Percentiles rank a stretch among this genome's conserved stretches.
phyloP scores from a whole-genome alignment of 2,113 vertebrate genomes.

The Protomyctophum bolini region DNA sequence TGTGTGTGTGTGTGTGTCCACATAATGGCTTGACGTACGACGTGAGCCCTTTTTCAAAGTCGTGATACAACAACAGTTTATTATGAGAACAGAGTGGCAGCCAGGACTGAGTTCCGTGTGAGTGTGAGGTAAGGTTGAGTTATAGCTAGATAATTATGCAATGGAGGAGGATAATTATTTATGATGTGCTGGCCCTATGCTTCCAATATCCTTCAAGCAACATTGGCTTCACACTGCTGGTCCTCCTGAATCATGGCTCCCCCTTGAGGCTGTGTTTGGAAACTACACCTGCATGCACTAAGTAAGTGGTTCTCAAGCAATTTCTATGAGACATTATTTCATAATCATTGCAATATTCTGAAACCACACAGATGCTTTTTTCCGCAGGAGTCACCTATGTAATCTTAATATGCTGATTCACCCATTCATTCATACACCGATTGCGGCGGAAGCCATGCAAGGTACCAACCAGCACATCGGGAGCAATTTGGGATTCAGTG shows the following conservation, averaged over 20 bases:
- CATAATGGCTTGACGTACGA: conserved; percentile 34
- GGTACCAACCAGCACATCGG: too few relatives aligned
- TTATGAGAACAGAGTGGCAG: conserved; percentile 22
- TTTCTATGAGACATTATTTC: conserved; percentile 34
- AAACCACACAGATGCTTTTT: too few relatives aligned
- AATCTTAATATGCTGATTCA: too few relatives aligned
- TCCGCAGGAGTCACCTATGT: too few relatives aligned
- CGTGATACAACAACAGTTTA: conserved; percentile 18
- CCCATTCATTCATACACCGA: too few relatives aligned
- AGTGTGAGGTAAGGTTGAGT: too few relatives aligned
- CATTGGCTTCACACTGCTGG: neutral
- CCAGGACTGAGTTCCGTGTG: neutral
- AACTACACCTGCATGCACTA: conserved; percentile 32
- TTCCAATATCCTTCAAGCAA: neutral
- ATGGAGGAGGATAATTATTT: neutral
- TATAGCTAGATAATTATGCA: neutral
- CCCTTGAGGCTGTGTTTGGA: conserved; percentile 48
- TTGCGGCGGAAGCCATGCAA: too few relatives aligned
- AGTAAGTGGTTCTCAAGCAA: neutral
- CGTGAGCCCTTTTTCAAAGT: conserved; percentile 9
- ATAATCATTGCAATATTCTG: neutral
- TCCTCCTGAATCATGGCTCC: conserved; percentile 43
- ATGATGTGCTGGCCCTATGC: neutral
- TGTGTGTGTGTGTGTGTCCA: conserved; percentile 5
- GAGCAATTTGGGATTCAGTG: too few relatives aligned